Evolutionary conservation across 2,797 vertebrate species (phyloP).

Genomic region (Psittacula echo): DNA sequence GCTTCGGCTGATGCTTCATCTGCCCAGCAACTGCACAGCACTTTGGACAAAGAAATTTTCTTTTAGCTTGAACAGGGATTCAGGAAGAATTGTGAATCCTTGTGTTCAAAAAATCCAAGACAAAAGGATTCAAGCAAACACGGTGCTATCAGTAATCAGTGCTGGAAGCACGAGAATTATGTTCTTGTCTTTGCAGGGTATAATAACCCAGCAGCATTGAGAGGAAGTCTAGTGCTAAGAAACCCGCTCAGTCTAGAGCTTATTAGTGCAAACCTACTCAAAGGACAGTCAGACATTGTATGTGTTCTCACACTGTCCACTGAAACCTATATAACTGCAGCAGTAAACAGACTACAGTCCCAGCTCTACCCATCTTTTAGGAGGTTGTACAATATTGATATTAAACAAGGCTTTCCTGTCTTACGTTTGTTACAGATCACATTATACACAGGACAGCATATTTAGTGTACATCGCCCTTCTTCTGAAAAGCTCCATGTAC

Average conservation of each 20-base stretch:
- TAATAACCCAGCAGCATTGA: not conserved
- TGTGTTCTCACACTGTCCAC: not conserved
- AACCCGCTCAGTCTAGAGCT: rapidly evolving
- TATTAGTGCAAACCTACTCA: not conserved
- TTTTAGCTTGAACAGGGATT: not conserved
- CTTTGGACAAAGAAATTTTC: not conserved
- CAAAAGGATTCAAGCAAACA: not conserved
- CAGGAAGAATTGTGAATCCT: not conserved
- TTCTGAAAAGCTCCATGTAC: constrained; percentile 74
- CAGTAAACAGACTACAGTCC: not conserved
- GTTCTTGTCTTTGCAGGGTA: not conserved
- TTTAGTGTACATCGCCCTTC: constrained; percentile 69
- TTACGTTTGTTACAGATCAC: constrained; percentile 4
- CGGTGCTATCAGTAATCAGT: rapidly evolving
- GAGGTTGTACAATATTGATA: not conserved
- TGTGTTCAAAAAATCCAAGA: not conserved
- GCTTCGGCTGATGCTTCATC: not conserved
- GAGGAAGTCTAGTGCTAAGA: not conserved
- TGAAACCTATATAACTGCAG: not conserved
- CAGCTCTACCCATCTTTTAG: not conserved
- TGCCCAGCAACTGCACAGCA: not conserved
- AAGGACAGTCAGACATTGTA: not conserved
- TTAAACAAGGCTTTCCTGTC: not conserved
- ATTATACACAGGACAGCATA: constrained; percentile 53
- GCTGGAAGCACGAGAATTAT: not conserved